Base-by-base conservation (phyloP, 2,888 invertebrate species). In the Cryptocephalus primarius region DNA sequence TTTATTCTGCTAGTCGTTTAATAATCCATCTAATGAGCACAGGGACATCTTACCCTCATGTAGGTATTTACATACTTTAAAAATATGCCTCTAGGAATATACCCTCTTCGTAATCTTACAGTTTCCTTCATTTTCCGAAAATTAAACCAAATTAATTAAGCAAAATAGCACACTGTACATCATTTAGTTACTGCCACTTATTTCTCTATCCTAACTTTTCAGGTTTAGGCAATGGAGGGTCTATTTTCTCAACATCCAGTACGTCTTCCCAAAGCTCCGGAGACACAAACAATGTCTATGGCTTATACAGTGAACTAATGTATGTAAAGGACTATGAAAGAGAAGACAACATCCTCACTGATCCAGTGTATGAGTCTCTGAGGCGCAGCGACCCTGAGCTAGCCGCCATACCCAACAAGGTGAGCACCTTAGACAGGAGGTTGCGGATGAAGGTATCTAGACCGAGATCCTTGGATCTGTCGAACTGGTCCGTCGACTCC, bases 401-500 rank as follows among this genome's bases (percentile, higher is more conserved):
- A 33, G 86, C 88, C 0, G 85, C 87, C 34, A 84, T 89, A 62
- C 88, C 88, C 1, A 84, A 82, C 60, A 82, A 87, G 68, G 87
- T 89, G 4, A 85, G 82, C 63, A 89, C 89, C 0, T 70, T 90
- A 40, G 89, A 89, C 64, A 75, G 89, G 31, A 76, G 89, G 57
- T 70, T 89, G 51, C 79, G 84, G 53, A 85, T 89, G 84, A 84
- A 88, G 58, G 85, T 86, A 1, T 85, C 86, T 10, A 73, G 90
- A 11, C 90, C 89, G 0, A 71, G 88, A 11, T 88, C 88, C 1
- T 69, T 90, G 33, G 90, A 90, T 67, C 70, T 90, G 1, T 88
- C 88, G 2, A 89, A 88, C 67, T 89, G 89, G 88, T 88, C 88
- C 0, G 88, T 90, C 1, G 89, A 88, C 64, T 88, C 88, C 0